phyloP scores from a whole-genome alignment of 2,888 invertebrate species.

The Camptogramma bilineatum region DNA sequence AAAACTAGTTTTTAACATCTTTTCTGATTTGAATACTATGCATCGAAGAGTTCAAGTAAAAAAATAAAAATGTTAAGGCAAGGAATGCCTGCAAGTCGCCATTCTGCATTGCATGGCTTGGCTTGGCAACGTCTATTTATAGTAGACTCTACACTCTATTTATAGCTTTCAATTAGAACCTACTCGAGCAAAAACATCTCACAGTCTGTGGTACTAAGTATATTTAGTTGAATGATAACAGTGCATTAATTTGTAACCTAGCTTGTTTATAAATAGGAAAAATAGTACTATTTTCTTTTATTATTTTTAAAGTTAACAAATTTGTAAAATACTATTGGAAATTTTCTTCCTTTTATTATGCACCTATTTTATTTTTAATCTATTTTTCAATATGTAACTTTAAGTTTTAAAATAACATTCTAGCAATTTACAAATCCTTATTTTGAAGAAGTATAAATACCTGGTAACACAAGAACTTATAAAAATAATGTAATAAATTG shows the following conservation, averaged over 20 bases:
- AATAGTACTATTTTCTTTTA: too few relatives aligned
- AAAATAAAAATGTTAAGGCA: constrained; percentile 13
- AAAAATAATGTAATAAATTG: too few relatives aligned
- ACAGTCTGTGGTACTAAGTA: constrained; percentile 14
- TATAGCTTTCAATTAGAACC: constrained; percentile 71
- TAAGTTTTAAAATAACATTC: too few relatives aligned
- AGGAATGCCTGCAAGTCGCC: constrained; percentile 17
- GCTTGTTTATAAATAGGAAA: not conserved
- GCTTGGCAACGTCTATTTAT: constrained; percentile 58
- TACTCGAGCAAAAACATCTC: constrained; percentile 45
- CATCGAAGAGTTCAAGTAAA: not conserved
- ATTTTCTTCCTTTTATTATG: too few relatives aligned
- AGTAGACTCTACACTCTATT: constrained; percentile 50
- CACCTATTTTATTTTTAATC: too few relatives aligned
- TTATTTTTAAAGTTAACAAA: too few relatives aligned
- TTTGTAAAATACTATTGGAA: too few relatives aligned
- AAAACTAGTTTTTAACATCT: not conserved
- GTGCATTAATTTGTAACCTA: not conserved
- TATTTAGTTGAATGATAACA: constrained; percentile 12
- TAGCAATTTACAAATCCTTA: too few relatives aligned
- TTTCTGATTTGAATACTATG: not conserved
- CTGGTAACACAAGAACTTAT: too few relatives aligned
- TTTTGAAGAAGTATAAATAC: too few relatives aligned
- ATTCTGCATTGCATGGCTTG: constrained; percentile 43
- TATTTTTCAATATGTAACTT: too few relatives aligned